Base-by-base conservation (phyloP, 35 echinoderm and acorn worm species). In the Amphiura filiformis region DNA sequence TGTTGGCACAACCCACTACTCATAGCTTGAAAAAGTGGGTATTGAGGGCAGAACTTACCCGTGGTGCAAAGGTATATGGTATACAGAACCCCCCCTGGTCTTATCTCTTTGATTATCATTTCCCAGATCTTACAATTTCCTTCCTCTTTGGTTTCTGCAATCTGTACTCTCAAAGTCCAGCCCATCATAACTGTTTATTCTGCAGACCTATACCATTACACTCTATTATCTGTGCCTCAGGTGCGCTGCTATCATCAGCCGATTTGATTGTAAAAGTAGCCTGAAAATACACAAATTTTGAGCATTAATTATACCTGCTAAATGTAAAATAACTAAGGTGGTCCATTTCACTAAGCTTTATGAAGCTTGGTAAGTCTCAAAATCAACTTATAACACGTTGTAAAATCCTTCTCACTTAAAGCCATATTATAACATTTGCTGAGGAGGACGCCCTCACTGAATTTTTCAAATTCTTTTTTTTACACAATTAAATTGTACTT, bases 181-280 rank as follows among this genome's bases (percentile, higher is more conserved):
- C 17, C 39, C 37, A 86, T 79, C 39, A 61, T 32, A 94, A 0
- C n/a, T 82, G 76, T 33, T 89, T 37, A 38, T 94, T 99, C 36
- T 78, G 39, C 34, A 99, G 81, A 77, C 96, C 96, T 70, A 95
- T 95, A 76, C 96, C 96, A 23, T 84, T 75, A 44, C 96, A 99
- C 76, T 99, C 96, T 64, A 99, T 99, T n/a, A 99, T 89, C 31
- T 88, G 37, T 23, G 75, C 75, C 13, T 76, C 87, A 39, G 86
- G 78, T 4, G 37, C 82, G 31, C 82, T 82, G 76, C 82, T 56
- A 35, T 80, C 87, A 0, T 35, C 75, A 36, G 75, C 65, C 0
- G 92, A 89, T 83, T 86, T 84, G 22, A 98, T 81, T 30, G 57
- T 98, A 47, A 98, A 98, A 42, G 87, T 94, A 14, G 96, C 96